A percentile compares a stretch with the other conserved stretches of the same genome.
phyloP scores from a whole-genome alignment of 2,888 invertebrate genomes.

The Gymnoscelis rufifasciata region DNA sequence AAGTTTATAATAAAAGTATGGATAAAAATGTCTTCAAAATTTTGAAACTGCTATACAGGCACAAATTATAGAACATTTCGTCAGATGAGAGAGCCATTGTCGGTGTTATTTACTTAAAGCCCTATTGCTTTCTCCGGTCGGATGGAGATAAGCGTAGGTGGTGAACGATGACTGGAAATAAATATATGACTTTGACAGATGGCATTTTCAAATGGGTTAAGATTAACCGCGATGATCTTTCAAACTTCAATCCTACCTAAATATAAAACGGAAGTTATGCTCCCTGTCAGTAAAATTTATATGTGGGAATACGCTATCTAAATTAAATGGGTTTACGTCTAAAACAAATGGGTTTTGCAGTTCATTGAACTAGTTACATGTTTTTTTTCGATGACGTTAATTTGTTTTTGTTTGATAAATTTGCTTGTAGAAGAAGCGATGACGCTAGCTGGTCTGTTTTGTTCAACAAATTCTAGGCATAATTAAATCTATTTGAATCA shows the following conservation, averaged over 20 bases:
- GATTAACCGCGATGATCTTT: slow-evolving; percentile 7
- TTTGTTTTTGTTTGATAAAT: not conserved
- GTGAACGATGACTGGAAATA: slow-evolving; percentile 16
- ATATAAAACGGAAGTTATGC: slow-evolving; percentile 14
- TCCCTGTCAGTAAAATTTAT: slow-evolving; percentile 11
- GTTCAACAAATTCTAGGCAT: no score
- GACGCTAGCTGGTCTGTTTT: no score
- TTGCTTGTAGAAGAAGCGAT: not conserved
- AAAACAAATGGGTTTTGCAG: slow-evolving; percentile 2
- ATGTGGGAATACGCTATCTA: not conserved
- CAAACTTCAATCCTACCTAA: slow-evolving; percentile 5
- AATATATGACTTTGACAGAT: slow-evolving; percentile 18
- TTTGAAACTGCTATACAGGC: no score
- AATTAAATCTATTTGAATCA: no score
- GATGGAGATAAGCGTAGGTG: slow-evolving; percentile 11
- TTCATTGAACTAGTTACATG: slow-evolving; percentile 5
- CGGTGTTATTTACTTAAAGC: no score
- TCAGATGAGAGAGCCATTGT: no score
- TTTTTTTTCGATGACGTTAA: not conserved
- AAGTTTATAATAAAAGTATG: no score
- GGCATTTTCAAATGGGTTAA: slow-evolving; percentile 8
- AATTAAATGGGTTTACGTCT: not conserved
- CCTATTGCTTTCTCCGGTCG: not conserved
- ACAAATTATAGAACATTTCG: no score
- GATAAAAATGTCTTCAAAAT: no score